These are phyloP conservation scores for Melanostoma scalare DNA, from an alignment of 2,888 invertebrate species.

Conservation along the genomic window DNA sequence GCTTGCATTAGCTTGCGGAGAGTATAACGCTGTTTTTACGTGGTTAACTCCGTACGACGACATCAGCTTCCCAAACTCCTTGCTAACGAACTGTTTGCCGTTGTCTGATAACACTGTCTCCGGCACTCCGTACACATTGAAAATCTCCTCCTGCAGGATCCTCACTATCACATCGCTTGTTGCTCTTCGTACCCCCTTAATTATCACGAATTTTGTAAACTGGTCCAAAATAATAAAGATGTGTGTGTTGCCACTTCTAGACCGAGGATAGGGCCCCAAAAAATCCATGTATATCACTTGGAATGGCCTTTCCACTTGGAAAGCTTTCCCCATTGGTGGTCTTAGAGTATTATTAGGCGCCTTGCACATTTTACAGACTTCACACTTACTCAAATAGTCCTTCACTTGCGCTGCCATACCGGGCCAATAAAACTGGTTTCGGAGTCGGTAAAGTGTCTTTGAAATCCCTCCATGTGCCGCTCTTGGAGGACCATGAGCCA, in stretches of 20 bases:
- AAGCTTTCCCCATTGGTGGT: conserved; percentile 14
- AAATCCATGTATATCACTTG: conserved; percentile 32
- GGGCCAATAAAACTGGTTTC: too few species aligned
- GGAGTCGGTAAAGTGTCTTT: too few species aligned
- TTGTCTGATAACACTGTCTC: too few species aligned
- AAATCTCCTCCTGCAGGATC: too few species aligned
- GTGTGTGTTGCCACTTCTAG: conserved; percentile 14
- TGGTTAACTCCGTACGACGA: conserved; percentile 46
- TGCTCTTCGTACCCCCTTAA: not conserved
- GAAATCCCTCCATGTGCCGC: too few species aligned
- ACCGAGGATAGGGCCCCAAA: conserved; percentile 43
- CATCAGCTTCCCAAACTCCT: too few species aligned
- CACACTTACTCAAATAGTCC: not conserved
- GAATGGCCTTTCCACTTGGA: conserved; percentile 16
- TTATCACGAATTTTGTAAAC: conserved; percentile 35
- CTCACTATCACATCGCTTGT: too few species aligned
- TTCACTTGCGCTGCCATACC: too few species aligned
- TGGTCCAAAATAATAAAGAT: conserved; percentile 23
- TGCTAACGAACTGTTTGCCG: too few species aligned
- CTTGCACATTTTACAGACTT: conserved; percentile 20
- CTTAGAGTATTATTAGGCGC: conserved; percentile 16
- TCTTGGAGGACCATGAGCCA: too few species aligned
- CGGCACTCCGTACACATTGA: too few species aligned
- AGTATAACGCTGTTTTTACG: conserved; percentile 64
- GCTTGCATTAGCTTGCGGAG: not conserved